Conservation (phyloP, 2,797 vertebrate genomes). For the Onychomys torridus region DNA sequence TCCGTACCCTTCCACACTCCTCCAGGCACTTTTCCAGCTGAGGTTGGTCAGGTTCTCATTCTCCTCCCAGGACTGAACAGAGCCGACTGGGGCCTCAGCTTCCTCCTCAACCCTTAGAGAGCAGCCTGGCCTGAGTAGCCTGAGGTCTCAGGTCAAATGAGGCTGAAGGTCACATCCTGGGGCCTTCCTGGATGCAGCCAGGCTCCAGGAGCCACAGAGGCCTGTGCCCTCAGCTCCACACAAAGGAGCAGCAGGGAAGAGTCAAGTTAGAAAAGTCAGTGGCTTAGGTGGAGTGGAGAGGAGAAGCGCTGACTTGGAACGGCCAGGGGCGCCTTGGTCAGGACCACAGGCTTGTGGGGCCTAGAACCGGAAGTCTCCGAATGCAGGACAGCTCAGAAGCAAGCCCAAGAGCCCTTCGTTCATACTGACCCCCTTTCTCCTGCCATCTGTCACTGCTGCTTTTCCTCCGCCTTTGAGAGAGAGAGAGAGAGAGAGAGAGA, state of each 20-base stretch:
- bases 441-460: background rate
- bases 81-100: background rate
- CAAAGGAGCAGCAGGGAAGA: conserved; percentile 78
- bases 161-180: conserved; percentile 78
- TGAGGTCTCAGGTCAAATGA: conserved; percentile 25
- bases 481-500: background rate
- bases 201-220: conserved; percentile 74
- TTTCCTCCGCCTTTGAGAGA: background rate
- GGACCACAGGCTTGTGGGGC: background rate
- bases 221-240: conserved; percentile 78
- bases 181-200: conserved; percentile 74
- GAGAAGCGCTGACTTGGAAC: background rate
- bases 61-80: background rate
- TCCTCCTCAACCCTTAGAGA: background rate
- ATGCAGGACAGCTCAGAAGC: background rate
- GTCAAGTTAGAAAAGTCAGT: conserved; percentile 84
- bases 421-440: background rate
- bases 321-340: background rate
- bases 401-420: background rate
- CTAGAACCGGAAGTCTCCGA: background rate
- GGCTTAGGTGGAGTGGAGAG: conserved; percentile 65
- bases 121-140: background rate
- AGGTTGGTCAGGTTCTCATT: background rate
- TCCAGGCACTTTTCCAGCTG: background rate
- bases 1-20: background rate